A percentile compares a stretch with the other conserved stretches of the same genome.
These are phyloP conservation scores for Hedychridium roseum DNA, from an alignment of 2,888 invertebrate genomes.

Conservation along the genomic window DNA sequence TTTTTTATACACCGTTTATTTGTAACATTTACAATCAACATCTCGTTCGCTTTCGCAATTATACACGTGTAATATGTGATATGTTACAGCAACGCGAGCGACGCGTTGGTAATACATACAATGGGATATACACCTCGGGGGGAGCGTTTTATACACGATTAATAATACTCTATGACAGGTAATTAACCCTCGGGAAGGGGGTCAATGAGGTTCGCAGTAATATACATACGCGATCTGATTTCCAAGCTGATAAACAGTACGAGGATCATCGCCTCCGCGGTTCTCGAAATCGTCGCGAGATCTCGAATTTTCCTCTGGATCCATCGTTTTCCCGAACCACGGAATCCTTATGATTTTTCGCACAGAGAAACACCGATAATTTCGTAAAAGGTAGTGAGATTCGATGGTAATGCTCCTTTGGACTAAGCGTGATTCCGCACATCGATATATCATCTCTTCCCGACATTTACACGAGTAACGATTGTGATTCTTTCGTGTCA, in stretches of 20 bases:
- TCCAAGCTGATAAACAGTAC: background rate
- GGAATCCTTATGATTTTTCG: too few relatives aligned
- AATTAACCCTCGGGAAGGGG: too few relatives aligned
- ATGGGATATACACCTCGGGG: conserved; percentile 40
- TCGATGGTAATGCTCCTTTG: too few relatives aligned
- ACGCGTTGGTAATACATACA: conserved; percentile 44
- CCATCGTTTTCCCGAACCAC: background rate
- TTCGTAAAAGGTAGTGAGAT: too few relatives aligned
- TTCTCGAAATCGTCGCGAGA: background rate
- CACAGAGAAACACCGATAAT: too few relatives aligned
- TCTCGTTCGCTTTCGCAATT: conserved; percentile 52
- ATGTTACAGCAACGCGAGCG: conserved; percentile 49
- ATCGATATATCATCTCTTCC: too few relatives aligned
- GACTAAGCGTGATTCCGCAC: too few relatives aligned
- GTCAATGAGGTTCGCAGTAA: too few relatives aligned
- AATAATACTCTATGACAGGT: conserved; percentile 40
- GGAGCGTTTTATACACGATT: conserved; percentile 37
- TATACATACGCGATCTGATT: background rate
- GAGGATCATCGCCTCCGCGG: background rate
- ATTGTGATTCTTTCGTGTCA: too few relatives aligned
- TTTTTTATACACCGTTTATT: conserved; percentile 62
- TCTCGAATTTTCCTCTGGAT: background rate
- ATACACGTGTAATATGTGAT: conserved; percentile 51
- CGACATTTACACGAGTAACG: too few relatives aligned
- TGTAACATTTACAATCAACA: conserved; percentile 63